Conservation (phyloP, 2,888 invertebrate genomes). For the Xanthia togata region DNA sequence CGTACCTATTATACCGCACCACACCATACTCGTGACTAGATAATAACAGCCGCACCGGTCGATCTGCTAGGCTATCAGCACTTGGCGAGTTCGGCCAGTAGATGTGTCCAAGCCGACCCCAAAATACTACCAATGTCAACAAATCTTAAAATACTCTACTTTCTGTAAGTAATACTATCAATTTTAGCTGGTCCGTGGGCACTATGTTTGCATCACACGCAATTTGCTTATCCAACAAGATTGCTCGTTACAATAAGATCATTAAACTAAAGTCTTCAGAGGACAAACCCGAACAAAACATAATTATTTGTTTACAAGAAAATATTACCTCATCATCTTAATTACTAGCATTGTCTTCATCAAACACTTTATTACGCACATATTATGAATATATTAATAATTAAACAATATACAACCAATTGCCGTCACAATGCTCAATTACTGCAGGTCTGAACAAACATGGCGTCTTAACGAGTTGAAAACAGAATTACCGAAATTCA, state of each 20-base stretch:
- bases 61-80: not conserved
- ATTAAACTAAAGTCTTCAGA: constrained; percentile 33
- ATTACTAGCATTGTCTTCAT: constrained; percentile 51
- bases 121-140: not conserved
- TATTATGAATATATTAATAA: constrained; percentile 54
- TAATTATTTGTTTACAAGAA: constrained; percentile 15
- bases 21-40: not conserved
- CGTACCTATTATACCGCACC: not conserved
- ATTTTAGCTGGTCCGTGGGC: not conserved
- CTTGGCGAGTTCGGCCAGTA: not conserved
- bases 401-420: constrained; percentile 51
- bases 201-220: not conserved
- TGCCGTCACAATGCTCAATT: constrained; percentile 51
- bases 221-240: constrained; percentile 1
- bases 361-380: constrained; percentile 35
- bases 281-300: constrained; percentile 18
- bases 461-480: constrained; percentile 36
- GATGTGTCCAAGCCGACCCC: not conserved
- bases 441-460: constrained; percentile 36
- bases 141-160: not conserved
- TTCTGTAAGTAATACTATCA: not conserved
- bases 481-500: constrained; percentile 45
- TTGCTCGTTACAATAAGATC: constrained; percentile 54
- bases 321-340: constrained; percentile 50
- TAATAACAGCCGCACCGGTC: not conserved